Evolutionary conservation across 2,797 vertebrate species (phyloP), one percentile per base, ranked within the genome.

Genomic region (Coranthus polyacanthus): DNA sequence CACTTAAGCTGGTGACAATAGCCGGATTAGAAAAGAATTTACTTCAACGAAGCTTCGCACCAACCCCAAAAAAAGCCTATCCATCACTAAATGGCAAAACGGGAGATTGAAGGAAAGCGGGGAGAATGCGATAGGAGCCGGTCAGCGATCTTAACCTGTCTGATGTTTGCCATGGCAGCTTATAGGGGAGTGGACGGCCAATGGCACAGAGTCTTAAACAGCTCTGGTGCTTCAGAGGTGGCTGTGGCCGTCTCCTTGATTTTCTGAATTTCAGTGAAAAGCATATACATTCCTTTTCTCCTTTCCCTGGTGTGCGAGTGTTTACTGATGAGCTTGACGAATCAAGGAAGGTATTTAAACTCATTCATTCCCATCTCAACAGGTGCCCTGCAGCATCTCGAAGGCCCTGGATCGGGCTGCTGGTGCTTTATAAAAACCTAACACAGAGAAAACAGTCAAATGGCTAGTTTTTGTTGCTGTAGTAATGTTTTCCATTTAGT

Each of bases 1-100:
- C 94, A 96, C 96, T 98, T 98, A 98, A 96, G 93, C 94, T 87
- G 89, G 91, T 94, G 92, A 99, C 97, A 99, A 98, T 96, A 95
- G 95, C 83, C 72, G 97, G 98, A 99, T 99, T 99, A 99, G 94
- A 94, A 92, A 92, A 95, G 96, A 96, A 96, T 98, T 96, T 95
- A 96, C 96, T 96, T 93, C 95, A 92, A 92, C 89, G 90, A 88
- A 93, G 94, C 95, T 93, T 94, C 89, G 88, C 78, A 92, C 93
- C 92, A 92, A 92, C 91, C 92, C 92, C 85, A 95, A 93, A 93
- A 89, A 91, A 93, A 91, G 83, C 79, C 85, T 84, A 92, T 93
- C 92, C 92, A 92, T 95, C 93, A 91, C 94, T 95, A 95, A 91
- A 91, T 75, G 68, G 86, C 66, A 57, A 90, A 91, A 93, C 92